phyloP scores from a whole-genome alignment of 2,113 vertebrate genomes.

The Scatophagus argus region DNA sequence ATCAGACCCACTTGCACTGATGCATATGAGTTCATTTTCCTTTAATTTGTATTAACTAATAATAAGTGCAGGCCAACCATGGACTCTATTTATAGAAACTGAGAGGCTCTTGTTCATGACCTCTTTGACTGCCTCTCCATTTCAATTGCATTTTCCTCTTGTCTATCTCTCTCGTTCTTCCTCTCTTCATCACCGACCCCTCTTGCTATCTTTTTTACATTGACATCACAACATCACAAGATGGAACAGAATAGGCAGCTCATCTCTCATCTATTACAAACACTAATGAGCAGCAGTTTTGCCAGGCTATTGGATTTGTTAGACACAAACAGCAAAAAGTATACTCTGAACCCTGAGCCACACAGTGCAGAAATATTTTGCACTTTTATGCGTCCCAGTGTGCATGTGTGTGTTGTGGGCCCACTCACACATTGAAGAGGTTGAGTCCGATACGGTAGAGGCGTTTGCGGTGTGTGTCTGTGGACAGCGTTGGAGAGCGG shows the following conservation, averaged over 20 bases:
- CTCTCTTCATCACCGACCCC: background rate
- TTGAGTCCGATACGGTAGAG: slow-evolving; percentile 98
- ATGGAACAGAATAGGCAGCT: slow-evolving; percentile 48
- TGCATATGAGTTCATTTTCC: slow-evolving; percentile 68
- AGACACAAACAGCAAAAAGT: slow-evolving; percentile 51
- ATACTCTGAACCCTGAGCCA: slow-evolving; percentile 52
- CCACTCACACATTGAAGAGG: slow-evolving; percentile 97
- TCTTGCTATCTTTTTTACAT: slow-evolving; percentile 25
- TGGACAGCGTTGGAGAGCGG: slow-evolving; percentile 95
- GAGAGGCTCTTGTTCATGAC: slow-evolving; percentile 54
- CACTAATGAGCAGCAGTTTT: slow-evolving; percentile 61
- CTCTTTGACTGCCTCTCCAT: slow-evolving; percentile 45
- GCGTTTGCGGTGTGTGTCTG: slow-evolving; percentile 95
- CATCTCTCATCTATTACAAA: slow-evolving; percentile 55
- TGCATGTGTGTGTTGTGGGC: slow-evolving; percentile 6
- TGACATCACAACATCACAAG: slow-evolving; percentile 44
- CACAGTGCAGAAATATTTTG: slow-evolving; percentile 29
- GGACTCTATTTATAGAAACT: slow-evolving; percentile 63
- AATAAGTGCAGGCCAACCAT: slow-evolving; percentile 58
- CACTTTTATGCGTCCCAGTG: slow-evolving; percentile 13
- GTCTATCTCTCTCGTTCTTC: background rate
- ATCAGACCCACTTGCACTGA: slow-evolving; percentile 63
- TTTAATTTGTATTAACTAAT: slow-evolving; percentile 73
- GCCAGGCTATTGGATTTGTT: slow-evolving; percentile 44
- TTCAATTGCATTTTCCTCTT: slow-evolving; percentile 37